Evolutionary conservation across 2,113 vertebrate species (phyloP).

Genomic region (Orientallactaga bullata): DNA sequence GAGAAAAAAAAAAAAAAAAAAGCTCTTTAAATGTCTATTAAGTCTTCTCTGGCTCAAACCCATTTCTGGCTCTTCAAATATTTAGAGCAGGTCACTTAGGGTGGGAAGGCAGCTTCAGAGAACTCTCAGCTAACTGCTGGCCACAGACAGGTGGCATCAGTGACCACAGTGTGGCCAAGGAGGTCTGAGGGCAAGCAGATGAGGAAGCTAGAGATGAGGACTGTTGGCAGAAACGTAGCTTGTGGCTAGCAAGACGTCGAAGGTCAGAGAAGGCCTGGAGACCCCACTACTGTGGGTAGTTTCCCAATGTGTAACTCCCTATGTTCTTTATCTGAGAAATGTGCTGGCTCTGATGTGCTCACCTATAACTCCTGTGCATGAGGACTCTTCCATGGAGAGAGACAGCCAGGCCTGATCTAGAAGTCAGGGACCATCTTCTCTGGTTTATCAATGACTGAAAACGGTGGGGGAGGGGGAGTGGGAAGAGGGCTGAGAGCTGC

Average conservation of each 20-base stretch:
- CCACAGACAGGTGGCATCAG: conserved; percentile 42
- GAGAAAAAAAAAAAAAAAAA: conserved; percentile 50
- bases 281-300: not conserved
- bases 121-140: conserved; percentile 18
- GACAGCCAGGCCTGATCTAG: not conserved
- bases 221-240: conserved; percentile 10
- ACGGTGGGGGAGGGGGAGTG: too few species aligned
- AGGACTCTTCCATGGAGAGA: not conserved
- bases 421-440: not conserved
- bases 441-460: not conserved
- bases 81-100: conserved; percentile 66
- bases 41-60: conserved; percentile 56
- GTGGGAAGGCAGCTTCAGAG: conserved; percentile 13
- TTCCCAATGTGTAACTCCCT: not conserved
- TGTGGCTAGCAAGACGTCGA: conserved; percentile 53
- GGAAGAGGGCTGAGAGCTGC: too few species aligned
- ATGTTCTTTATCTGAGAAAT: conserved; percentile 40
- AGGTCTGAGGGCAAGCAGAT: not conserved
- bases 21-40: conserved; percentile 80
- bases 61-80: conserved; percentile 73
- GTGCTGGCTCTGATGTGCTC: not conserved
- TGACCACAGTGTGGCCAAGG: not conserved
- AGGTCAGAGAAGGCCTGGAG: conserved; percentile 18
- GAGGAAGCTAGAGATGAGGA: not conserved
- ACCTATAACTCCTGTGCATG: fast-evolving